A percentile compares a stretch with the other conserved stretches of the same genome.
phyloP scores from a whole-genome alignment of 2,113 vertebrate species.

The Emberiza fucata region DNA sequence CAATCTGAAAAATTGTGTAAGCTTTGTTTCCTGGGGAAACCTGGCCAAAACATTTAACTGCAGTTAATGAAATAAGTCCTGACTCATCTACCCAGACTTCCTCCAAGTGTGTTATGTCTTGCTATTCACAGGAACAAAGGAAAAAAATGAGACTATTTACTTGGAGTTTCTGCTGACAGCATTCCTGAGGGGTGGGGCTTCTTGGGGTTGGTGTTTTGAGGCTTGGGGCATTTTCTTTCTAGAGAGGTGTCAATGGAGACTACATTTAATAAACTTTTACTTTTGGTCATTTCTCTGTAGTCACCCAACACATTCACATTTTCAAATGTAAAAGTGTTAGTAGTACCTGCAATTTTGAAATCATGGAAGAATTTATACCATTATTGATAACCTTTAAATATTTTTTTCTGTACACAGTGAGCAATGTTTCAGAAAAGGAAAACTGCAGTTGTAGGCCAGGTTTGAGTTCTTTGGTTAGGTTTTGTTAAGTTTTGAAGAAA shows the following conservation, averaged over 20 bases:
- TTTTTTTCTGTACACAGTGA: background rate
- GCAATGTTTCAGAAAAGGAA: background rate
- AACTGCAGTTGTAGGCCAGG: slow-evolving; percentile 25
- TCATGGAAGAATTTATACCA: background rate
- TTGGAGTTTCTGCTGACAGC: background rate
- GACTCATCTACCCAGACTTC: slow-evolving; percentile 49
- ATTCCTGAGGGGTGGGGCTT: background rate
- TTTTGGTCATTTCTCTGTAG: background rate
- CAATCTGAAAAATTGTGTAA: slow-evolving; percentile 24
- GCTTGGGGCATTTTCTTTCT: background rate
- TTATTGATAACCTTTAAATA: background rate
- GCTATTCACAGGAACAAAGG: background rate
- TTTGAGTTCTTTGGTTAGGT: background rate
- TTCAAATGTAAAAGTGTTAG: background rate
- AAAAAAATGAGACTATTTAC: background rate
- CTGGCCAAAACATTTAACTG: slow-evolving; percentile 42
- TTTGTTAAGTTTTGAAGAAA: slow-evolving; percentile 22
- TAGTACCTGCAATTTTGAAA: background rate
- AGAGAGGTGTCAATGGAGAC: background rate
- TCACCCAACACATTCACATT: background rate
- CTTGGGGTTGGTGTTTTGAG: background rate
- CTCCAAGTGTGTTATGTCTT: slow-evolving; percentile 11
- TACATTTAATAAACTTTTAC: background rate
- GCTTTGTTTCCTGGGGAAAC: slow-evolving; percentile 43
- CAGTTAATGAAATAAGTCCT: slow-evolving; percentile 39